Evolutionary conservation across 2,797 vertebrate species (phyloP), one percentile per base, ranked within the genome.

Genomic region (Petrocephalus sullivani): DNA sequence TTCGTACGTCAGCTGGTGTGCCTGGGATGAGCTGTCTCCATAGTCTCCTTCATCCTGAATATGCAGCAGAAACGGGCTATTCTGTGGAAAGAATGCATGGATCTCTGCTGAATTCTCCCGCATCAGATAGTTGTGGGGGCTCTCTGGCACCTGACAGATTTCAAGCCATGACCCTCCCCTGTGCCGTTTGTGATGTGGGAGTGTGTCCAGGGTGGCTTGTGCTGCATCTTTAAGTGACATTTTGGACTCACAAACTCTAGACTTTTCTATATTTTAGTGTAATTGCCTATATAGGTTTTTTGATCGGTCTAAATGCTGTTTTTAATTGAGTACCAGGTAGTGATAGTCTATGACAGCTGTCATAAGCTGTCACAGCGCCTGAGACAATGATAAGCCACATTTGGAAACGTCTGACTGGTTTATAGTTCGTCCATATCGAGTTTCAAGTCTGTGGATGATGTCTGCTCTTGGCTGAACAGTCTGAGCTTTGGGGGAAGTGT

Each of bases 1-100:
- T 92, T 94, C 10, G 92, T 93, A 92, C 90, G 92, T 89, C 90
- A 89, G 92, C 91, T 92, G 89, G 83, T 89, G 91, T 93, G 90
- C 81, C 90, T 64, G 88, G 91, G 61, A 91, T 91, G 89, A 53
- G 16, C 37, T 64, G 85, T 7, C 57, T 21, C 51, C 21, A 51
- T 46, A 87, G 37, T 87, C 41, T 23, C 6, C 1, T n/a, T 64
- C 19, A 23, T 28, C 19, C 58, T 12, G 9, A 49, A 67, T 49
- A 64, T 87, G 21, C 41, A 67, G 41, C 3, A 64, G 21, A 49
- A 41, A 41, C 8, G 7, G 33, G 56, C n/a, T 23, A 33, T 64
- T 21, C 21, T 78, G 37, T 78, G 71, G 71, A 78, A 78, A 41
- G 37, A 9, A 78, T 78, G 71, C 71, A 46, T 78, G 16, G 71